Evolutionary conservation across 1,140 invertebrate genomes (phyloP).

Genomic region (Neodiprion lecontei): DNA sequence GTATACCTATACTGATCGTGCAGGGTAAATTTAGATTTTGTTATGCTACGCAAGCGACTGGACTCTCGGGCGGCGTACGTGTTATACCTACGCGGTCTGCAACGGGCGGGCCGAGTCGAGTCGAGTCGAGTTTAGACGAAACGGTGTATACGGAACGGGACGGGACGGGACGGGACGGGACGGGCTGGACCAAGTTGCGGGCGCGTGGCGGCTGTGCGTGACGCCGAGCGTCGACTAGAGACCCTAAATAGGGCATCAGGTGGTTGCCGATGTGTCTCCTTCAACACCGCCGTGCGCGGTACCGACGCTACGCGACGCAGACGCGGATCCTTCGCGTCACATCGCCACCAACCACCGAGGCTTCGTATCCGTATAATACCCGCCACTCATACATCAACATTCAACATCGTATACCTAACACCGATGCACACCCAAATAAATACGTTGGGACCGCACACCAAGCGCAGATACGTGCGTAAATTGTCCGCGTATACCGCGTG

Average conservation of each 20-base stretch:
- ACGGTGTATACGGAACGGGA: constrained; percentile 22
- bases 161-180: constrained; percentile 20
- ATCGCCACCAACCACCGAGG: not conserved
- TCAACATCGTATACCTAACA: not conserved
- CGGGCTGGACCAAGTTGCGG: constrained; percentile 24
- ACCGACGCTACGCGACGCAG: too few species aligned
- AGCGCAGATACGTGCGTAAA: too few species aligned
- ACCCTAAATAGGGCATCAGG: constrained; percentile 53
- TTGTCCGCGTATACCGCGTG: not conserved
- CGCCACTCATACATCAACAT: not conserved
- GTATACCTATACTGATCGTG: constrained; percentile 32
- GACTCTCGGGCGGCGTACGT: not conserved
- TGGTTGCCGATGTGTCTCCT: constrained; percentile 37
- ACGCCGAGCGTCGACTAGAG: constrained; percentile 29
- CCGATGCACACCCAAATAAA: not conserved
- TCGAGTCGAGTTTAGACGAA: constrained; percentile 9
- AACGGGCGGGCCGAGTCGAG: not conserved
- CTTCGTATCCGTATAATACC: not conserved
- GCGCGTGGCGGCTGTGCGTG: constrained; percentile 36
- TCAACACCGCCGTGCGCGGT: not conserved
- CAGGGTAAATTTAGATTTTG: constrained; percentile 54
- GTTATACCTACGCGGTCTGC: not conserved
- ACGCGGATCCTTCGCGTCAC: not conserved
- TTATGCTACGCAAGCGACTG: constrained; percentile 32
- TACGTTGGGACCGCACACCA: not conserved